A percentile compares a stretch with the other conserved stretches of the same genome.
Evolutionary conservation across 2,113 vertebrate genomes (phyloP).

Genomic region (Mirounga angustirostris): DNA sequence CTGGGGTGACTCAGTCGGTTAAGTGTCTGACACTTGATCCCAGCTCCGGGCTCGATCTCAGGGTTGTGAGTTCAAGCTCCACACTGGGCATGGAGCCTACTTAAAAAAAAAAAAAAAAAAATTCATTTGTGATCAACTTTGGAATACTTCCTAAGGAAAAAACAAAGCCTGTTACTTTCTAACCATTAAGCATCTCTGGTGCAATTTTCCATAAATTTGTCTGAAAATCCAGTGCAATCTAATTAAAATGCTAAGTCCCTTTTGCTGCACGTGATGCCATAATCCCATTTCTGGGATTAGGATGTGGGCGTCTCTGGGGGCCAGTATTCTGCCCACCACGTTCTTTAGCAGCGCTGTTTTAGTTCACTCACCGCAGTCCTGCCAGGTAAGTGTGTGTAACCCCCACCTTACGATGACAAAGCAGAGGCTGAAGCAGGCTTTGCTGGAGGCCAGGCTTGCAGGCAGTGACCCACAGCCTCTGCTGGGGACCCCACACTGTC

Average conservation of each 20-base stretch:
- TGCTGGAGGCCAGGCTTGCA: background rate
- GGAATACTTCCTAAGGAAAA: background rate
- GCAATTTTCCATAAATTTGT: background rate
- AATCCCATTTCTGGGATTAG: background rate
- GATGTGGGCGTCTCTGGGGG: background rate
- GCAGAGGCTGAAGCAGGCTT: background rate
- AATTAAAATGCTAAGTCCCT: background rate
- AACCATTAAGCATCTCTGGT: background rate
- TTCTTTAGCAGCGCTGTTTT: background rate
- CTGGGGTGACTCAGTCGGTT: background rate
- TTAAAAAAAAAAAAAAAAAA: background rate
- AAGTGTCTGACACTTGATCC: background rate
- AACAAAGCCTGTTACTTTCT: background rate
- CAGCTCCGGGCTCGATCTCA: background rate
- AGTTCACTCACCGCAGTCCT: background rate
- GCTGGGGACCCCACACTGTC: background rate
- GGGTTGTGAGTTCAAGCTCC: background rate
- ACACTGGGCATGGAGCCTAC: background rate
- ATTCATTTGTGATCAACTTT: background rate
- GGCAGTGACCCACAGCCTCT: background rate
- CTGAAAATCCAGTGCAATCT: background rate
- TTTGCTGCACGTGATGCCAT: background rate
- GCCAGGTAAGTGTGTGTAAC: background rate
- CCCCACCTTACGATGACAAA: accelerated
- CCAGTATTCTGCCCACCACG: background rate